A percentile compares a stretch with the other conserved stretches of the same genome.
phyloP scores from a whole-genome alignment of 2,797 vertebrate species.

The Mycteria americana region DNA sequence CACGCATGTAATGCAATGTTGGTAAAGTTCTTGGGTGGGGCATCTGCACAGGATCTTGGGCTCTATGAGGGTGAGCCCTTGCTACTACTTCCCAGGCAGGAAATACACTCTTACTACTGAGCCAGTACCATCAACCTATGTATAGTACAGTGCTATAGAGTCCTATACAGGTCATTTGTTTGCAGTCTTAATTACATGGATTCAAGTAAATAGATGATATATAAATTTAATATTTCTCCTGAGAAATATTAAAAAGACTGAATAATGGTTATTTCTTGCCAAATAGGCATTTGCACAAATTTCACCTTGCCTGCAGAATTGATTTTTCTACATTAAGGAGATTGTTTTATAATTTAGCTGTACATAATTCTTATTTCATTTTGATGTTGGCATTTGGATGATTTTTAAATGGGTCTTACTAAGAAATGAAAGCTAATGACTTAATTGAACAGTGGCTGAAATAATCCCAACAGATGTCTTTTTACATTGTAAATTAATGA shows the following conservation, averaged over 20 bases:
- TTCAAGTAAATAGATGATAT: neutral
- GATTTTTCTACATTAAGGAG: conserved; percentile 35
- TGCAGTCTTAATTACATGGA: neutral
- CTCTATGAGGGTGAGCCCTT: neutral
- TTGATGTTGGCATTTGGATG: conserved; percentile 13
- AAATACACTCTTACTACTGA: neutral
- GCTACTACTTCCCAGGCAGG: accelerated
- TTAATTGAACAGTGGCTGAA: conserved; percentile 13
- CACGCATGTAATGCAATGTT: accelerated
- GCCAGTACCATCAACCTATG: neutral
- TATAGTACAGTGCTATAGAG: neutral
- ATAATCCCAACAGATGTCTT: neutral
- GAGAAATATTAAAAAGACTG: neutral
- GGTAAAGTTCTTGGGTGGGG: neutral
- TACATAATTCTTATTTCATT: conserved; percentile 29
- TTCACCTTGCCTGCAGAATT: conserved; percentile 28
- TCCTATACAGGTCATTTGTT: neutral
- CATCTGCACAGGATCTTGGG: neutral
- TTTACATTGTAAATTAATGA: neutral
- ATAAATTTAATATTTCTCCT: neutral
- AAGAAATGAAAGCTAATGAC: conserved; percentile 21
- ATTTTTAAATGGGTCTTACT: neutral
- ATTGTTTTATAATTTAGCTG: conserved; percentile 44
- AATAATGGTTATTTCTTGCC: neutral
- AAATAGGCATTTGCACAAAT: neutral